Conservation (phyloP, 2,113 vertebrate genomes). For the Pygoscelis antarcticus region DNA sequence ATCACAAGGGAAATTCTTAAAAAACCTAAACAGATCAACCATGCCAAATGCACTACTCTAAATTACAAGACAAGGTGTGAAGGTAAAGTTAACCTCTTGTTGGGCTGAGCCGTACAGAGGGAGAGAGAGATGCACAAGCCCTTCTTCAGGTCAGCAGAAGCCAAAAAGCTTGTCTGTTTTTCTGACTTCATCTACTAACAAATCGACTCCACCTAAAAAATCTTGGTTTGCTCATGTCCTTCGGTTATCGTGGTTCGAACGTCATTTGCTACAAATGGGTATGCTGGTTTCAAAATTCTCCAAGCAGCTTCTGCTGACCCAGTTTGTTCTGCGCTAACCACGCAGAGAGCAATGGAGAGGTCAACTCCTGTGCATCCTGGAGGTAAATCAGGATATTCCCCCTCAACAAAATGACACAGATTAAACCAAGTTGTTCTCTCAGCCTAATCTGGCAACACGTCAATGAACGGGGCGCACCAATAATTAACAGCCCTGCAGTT, state of each 20-base stretch:
- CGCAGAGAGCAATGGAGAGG: not conserved
- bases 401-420: not conserved
- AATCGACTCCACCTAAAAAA: not conserved
- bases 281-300: not conserved
- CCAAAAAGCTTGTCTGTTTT: not conserved
- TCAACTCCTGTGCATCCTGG: not conserved
- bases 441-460: not conserved
- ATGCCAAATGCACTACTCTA: not conserved
- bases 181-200: not conserved
- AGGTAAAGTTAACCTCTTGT: not conserved
- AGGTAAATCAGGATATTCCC: not conserved
- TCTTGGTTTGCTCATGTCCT: not conserved
- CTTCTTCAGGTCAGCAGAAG: not conserved
- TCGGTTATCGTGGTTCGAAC: not conserved
- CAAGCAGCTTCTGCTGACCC: not conserved
- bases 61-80: not conserved
- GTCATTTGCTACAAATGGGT: not conserved
- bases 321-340: not conserved
- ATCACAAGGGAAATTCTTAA: not conserved
- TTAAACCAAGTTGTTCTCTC: not conserved
- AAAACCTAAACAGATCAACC: not conserved
- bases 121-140: not conserved
- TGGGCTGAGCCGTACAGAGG: not conserved
- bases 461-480: accelerated
- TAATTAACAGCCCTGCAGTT: not conserved